Evolutionary conservation across 2,888 invertebrate species (phyloP), one percentile per base, ranked within the genome.

Genomic region (Onchidella celtica): DNA sequence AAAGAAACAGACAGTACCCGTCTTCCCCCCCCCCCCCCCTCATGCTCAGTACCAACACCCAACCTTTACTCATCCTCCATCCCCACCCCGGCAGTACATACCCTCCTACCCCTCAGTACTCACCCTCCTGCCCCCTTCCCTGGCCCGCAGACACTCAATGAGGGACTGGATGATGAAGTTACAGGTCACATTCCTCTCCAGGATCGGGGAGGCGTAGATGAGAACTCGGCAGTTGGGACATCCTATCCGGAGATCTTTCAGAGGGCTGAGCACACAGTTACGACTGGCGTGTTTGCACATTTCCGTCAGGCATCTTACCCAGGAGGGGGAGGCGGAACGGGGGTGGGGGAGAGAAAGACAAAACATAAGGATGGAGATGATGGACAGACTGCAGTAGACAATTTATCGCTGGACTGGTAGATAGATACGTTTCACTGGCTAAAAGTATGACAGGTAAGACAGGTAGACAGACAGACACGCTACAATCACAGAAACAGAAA

Each of bases 121-220:
- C 38, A 79, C 79, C 40, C 66, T 27, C 34, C 17, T 63, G 3
- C 55, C 73, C 57, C 59, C 61, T 21, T 68, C 72, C 77, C 79
- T 79, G 65, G 68, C 66, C n/a, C 74, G 70, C 4, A 84, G 82
- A 24, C 63, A 81, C 9, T 87, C 85, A 34, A 86, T 80, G 59
- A 86, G 69, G 57, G 86, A 84, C 68, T 87, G 87, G 55, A 87
- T 82, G 40, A 84, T 82, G 61, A 83, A 87, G 82, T 86, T 87
- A 57, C 85, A 83, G 21, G 83, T 81, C 38, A 86, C 82, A 27
- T 84, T 83, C 21, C 84, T 76, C 63, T 84, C 82, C 29, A 85
- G 74, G 11, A 86, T 78, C n/a, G 82, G 82, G 59, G 79, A 70
- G 66, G 83, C 84, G 69, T 81, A 79, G 21, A 81, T 83, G 36